Conservation (phyloP, 2,888 invertebrate genomes). For the Gonocerus acuteangulatus region DNA sequence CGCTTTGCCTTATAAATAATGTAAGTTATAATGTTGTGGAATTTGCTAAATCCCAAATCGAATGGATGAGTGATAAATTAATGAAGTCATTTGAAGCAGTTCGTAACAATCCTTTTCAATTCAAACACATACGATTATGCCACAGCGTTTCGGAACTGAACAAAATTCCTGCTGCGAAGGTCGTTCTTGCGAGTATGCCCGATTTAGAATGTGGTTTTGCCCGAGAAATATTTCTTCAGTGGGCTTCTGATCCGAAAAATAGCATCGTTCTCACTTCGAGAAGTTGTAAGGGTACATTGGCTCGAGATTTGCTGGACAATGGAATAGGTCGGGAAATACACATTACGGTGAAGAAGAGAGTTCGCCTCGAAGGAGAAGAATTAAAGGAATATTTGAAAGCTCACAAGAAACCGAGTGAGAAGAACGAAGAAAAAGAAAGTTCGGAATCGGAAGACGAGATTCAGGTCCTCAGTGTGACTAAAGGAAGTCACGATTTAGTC, state of each 20-base stretch:
- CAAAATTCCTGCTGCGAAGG: conserved; percentile 81
- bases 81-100: conserved; percentile 87
- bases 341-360: conserved; percentile 59
- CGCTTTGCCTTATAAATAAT: conserved; percentile 85
- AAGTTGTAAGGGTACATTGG: conserved; percentile 69
- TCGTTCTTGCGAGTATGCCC: conserved; percentile 85
- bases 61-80: conserved; percentile 99
- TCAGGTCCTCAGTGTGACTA: conserved; percentile 69
- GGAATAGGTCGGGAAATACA: conserved; percentile 66
- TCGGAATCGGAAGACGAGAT: conserved; percentile 79
- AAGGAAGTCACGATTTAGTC: conserved; percentile 80
- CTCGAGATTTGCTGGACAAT: conserved; percentile 68
- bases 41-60: conserved; percentile 96
- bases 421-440: conserved; percentile 46
- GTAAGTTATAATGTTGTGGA: conserved; percentile 98
- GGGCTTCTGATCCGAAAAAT: conserved; percentile 87
- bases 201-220: conserved; percentile 95
- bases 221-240: conserved; percentile 85
- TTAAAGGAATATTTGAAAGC: conserved; percentile 56
- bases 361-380: conserved; percentile 68
- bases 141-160: conserved; percentile 82
- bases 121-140: conserved; percentile 87
- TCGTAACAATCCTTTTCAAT: conserved; percentile 89
- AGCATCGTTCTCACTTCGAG: conserved; percentile 87
- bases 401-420: conserved; percentile 48